Conservation (phyloP, 1,140 invertebrate genomes). For the Bombus terrestris region DNA sequence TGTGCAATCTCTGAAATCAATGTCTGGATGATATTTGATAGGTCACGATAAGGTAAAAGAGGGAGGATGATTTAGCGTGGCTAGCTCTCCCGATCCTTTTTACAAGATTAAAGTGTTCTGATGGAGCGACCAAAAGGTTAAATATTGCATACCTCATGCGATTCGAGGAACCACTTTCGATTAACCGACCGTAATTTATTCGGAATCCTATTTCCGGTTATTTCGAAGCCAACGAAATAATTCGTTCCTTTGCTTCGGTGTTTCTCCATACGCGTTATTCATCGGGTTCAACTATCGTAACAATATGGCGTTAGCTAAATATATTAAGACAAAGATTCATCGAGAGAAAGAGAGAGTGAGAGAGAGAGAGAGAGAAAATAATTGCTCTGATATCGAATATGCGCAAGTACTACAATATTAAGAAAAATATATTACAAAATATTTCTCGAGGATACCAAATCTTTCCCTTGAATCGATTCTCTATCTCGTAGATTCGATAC, state of each 20-base stretch:
- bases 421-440: no score
- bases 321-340: not conserved
- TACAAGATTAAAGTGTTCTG: conserved; percentile 13
- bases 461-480: not conserved
- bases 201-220: conserved; percentile 18
- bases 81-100: not conserved
- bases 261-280: not conserved
- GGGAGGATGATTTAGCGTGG: not conserved
- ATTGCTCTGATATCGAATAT: not conserved
- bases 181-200: conserved; percentile 24
- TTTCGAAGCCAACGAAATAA: conserved; percentile 15
- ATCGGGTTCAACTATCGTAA: not conserved
- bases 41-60: not conserved
- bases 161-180: conserved; percentile 9
- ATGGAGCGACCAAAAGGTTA: not conserved
- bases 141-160: not conserved
- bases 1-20: not conserved
- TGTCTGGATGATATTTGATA: conserved; percentile 2
- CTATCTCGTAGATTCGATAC: not conserved
- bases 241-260: not conserved
- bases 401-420: no score
- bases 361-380: not conserved
- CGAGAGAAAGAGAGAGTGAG: not conserved
- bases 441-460: no score
- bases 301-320: no score